These are phyloP conservation scores for Pelodiscus sinensis DNA, from an alignment of 2,113 vertebrate genomes.

Conservation along the genomic window DNA sequence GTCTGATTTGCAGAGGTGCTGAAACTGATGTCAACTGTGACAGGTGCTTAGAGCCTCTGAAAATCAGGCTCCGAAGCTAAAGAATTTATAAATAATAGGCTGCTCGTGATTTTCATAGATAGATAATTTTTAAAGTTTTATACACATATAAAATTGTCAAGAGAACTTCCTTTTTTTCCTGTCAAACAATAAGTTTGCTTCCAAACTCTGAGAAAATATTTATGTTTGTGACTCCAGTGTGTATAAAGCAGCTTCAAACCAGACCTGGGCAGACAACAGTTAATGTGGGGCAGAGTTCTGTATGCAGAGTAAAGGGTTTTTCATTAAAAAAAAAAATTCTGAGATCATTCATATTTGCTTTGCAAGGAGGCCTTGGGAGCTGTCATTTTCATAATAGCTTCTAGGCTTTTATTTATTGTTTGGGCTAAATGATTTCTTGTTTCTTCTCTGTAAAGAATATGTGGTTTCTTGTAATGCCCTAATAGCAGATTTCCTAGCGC, in stretches of 20 bases:
- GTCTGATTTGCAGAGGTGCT: rapidly evolving
- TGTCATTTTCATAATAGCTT: slow-evolving; percentile 74
- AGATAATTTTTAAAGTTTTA: too few relatives aligned
- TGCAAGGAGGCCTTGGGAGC: slow-evolving; percentile 38
- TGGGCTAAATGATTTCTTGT: slow-evolving; percentile 63
- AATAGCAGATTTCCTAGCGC: slow-evolving; percentile 44
- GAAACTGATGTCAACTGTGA: rapidly evolving
- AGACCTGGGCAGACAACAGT: not conserved
- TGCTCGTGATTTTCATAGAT: not conserved
- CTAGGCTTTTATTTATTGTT: slow-evolving; percentile 72
- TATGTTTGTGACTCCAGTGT: not conserved
- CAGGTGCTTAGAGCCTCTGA: not conserved
- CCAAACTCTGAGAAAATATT: not conserved
- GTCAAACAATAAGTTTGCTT: not conserved
- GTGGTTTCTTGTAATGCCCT: slow-evolving; percentile 48
- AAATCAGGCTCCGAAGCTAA: not conserved
- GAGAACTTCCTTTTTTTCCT: not conserved
- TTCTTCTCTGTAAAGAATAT: slow-evolving; percentile 20
- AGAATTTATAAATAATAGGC: not conserved
- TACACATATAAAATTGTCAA: too few relatives aligned
- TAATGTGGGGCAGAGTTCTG: slow-evolving; percentile 38
- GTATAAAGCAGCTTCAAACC: not conserved
- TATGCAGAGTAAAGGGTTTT: slow-evolving; percentile 57
- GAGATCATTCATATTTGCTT: slow-evolving; percentile 46
- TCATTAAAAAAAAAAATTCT: slow-evolving; percentile 56